Conservation (phyloP, 1,140 invertebrate species). For the Liolophura sinensis region DNA sequence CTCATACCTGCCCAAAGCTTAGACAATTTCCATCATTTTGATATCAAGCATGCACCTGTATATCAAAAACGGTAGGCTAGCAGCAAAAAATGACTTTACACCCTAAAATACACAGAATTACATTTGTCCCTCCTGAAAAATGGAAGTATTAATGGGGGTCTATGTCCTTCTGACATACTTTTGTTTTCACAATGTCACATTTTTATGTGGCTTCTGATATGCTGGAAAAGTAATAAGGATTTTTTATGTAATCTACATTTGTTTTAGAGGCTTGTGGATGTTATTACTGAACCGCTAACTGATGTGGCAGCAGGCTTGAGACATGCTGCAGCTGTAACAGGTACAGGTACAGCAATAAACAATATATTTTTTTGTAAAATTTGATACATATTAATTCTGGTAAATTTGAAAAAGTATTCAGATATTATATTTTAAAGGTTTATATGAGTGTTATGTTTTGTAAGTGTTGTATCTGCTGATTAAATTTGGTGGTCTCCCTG, state of each 20-base stretch:
- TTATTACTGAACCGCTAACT: background rate
- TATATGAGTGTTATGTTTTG: background rate
- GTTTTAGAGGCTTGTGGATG: background rate
- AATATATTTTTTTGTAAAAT: no score
- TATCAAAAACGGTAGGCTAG: no score
- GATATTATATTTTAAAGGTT: constrained; percentile 14
- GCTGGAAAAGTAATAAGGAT: background rate
- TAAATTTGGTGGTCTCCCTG: no score
- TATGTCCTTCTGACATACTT: no score
- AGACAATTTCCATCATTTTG: no score
- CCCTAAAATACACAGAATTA: no score
- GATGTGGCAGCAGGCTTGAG: constrained; percentile 35
- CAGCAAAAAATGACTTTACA: no score
- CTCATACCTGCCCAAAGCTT: no score
- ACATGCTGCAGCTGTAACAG: constrained; percentile 31
- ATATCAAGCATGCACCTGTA: no score
- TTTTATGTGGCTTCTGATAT: background rate
- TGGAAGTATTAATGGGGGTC: no score
- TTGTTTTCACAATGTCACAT: background rate
- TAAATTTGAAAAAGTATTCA: constrained; percentile 28
- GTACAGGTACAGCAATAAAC: constrained; percentile 25
- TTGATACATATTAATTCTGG: constrained; percentile 27
- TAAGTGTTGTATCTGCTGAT: no score
- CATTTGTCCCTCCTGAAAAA: no score
- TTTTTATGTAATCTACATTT: background rate